phyloP scores from a whole-genome alignment of 2,888 invertebrate species.

The Morpho deidamia region DNA sequence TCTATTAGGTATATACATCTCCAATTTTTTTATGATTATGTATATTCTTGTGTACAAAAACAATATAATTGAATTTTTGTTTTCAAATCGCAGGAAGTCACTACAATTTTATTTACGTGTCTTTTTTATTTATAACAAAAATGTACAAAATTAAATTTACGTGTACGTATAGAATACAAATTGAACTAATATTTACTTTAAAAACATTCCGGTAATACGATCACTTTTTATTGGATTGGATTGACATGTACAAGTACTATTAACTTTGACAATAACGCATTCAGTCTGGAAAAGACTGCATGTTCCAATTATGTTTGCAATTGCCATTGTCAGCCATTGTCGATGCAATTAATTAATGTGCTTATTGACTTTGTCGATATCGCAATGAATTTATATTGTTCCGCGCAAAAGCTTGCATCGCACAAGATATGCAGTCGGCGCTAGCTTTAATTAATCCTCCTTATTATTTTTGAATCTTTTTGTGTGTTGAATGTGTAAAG shows the following conservation, averaged over 20 bases:
- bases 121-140: too few species aligned
- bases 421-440: too few species aligned
- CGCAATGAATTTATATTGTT: slow-evolving; percentile 11
- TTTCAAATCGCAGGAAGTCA: not conserved
- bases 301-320: slow-evolving; percentile 15
- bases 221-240: slow-evolving; percentile 1
- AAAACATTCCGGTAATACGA: not conserved
- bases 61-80: too few species aligned
- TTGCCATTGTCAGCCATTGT: slow-evolving; percentile 18
- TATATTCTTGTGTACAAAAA: too few species aligned
- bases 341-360: slow-evolving; percentile 21
- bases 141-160: too few species aligned
- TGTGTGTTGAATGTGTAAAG: not conserved
- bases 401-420: slow-evolving; percentile 10
- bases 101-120: not conserved
- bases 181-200: not conserved
- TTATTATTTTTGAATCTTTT: not conserved
- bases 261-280: slow-evolving; percentile 5
- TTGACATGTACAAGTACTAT: slow-evolving; percentile 1
- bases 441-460: not conserved
- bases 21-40: too few species aligned
- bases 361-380: slow-evolving; percentile 15
- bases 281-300: slow-evolving; percentile 14
- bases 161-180: not conserved
- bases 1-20: too few species aligned